Evolutionary conservation across 1,140 invertebrate genomes (phyloP).

Genomic region (Pogonognathellus flavescens): DNA sequence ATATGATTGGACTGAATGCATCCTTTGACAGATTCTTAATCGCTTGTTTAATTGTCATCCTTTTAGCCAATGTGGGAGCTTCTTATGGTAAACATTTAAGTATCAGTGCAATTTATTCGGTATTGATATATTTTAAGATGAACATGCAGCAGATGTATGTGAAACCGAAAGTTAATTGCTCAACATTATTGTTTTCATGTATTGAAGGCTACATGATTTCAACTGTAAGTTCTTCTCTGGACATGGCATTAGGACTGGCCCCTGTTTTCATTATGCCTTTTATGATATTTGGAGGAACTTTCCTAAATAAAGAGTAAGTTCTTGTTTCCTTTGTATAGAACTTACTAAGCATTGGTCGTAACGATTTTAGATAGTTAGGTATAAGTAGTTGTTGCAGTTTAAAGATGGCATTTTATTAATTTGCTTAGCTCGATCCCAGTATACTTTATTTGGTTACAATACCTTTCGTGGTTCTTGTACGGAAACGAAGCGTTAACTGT

Average conservation of each 20-base stretch:
- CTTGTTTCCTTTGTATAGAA: not conserved
- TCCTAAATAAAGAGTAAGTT: conserved; percentile 67
- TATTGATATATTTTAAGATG: too few relatives aligned
- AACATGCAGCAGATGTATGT: too few relatives aligned
- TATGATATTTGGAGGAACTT: conserved; percentile 73
- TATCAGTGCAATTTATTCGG: too few relatives aligned
- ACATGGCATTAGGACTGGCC: conserved; percentile 69
- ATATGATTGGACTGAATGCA: conserved; percentile 70
- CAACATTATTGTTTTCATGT: too few relatives aligned
- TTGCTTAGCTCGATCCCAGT: conserved; percentile 69
- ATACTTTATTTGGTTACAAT: conserved; percentile 73
- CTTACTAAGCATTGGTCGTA: not conserved
- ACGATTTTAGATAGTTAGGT: too few relatives aligned
- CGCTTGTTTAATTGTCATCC: conserved; percentile 68
- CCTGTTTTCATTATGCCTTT: conserved; percentile 73
- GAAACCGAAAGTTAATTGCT: too few relatives aligned
- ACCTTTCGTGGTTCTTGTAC: conserved; percentile 74
- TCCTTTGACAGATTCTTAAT: conserved; percentile 69
- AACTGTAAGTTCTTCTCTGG: conserved; percentile 13
- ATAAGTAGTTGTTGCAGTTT: too few relatives aligned
- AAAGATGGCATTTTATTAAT: too few relatives aligned
- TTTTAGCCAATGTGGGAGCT: conserved; percentile 71
- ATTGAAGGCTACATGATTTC: conserved; percentile 54
- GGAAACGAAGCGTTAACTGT: conserved; percentile 72
- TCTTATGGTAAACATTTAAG: conserved; percentile 70